These are phyloP conservation scores for Dendrocincla tyrannina DNA, from an alignment of 2,797 vertebrate species.

Conservation along the genomic window DNA sequence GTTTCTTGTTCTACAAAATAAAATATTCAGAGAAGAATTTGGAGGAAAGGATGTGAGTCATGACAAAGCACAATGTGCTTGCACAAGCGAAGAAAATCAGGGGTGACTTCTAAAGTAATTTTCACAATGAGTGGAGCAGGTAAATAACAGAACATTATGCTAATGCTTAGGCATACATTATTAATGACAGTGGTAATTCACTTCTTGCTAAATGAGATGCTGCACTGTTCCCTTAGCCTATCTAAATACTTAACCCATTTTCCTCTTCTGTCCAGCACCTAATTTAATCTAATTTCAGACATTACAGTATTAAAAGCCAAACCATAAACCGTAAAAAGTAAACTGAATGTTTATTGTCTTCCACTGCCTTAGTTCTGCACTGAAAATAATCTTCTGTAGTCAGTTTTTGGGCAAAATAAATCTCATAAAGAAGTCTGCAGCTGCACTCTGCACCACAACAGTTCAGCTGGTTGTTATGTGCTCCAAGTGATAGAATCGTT, in stretches of 20 bases:
- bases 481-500: neutral
- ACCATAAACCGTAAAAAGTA: neutral
- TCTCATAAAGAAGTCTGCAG: neutral
- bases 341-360: slow-evolving; percentile 14
- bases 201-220: slow-evolving; percentile 24
- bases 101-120: slow-evolving; percentile 21
- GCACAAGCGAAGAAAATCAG: neutral
- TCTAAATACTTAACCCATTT: slow-evolving; percentile 25
- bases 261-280: neutral
- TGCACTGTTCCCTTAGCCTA: neutral
- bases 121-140: slow-evolving; percentile 3
- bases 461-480: neutral
- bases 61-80: neutral
- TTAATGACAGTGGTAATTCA: slow-evolving; percentile 36
- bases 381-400: neutral
- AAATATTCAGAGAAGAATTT: neutral
- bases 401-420: slow-evolving; percentile 19
- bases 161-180: slow-evolving; percentile 35
- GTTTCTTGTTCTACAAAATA: neutral
- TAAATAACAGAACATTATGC: slow-evolving; percentile 54
- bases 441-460: neutral
- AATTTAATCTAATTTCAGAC: slow-evolving; percentile 29
- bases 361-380: neutral
- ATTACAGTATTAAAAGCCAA: neutral
- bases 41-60: neutral